phyloP scores from a whole-genome alignment of 2,797 vertebrate species.

The Thaleichthys pacificus region DNA sequence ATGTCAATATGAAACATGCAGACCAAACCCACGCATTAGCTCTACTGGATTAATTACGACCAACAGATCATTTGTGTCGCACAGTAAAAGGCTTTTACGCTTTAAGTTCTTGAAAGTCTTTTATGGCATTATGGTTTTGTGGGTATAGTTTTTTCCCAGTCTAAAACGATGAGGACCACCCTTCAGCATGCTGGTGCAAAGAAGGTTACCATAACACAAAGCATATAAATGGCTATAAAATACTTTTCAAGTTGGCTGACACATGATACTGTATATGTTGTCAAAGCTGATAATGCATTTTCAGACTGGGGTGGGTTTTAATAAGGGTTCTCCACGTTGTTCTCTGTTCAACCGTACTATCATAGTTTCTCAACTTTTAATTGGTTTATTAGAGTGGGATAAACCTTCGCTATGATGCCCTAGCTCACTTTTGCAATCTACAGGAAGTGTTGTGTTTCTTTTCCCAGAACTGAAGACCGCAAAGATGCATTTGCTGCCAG shows the following conservation, averaged over 20 bases:
- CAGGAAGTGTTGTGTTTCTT: slow-evolving; percentile 4
- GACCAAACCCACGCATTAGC: no score
- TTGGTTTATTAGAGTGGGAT: slow-evolving; percentile 39
- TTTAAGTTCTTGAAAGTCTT: no score
- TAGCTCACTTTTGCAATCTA: slow-evolving; percentile 16
- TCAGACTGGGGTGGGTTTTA: slow-evolving; percentile 1
- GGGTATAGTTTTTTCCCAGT: no score
- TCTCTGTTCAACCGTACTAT: slow-evolving; percentile 32
- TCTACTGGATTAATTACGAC: no score
- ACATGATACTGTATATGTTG: background rate
- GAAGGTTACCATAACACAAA: background rate
- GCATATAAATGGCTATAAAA: background rate
- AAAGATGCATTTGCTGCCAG: slow-evolving; percentile 34
- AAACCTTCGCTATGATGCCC: slow-evolving; percentile 46
- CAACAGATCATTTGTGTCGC: no score
- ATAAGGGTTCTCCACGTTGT: slow-evolving; percentile 30
- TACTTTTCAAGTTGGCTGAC: background rate
- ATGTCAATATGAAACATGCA: no score
- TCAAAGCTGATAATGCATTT: slow-evolving; percentile 5
- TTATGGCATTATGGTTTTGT: no score
- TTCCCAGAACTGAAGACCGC: slow-evolving; percentile 21
- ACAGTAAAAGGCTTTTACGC: no score
- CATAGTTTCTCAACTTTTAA: slow-evolving; percentile 53
- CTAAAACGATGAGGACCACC: slow-evolving; percentile 15
- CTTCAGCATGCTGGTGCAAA: background rate